Evolutionary conservation across 2,797 vertebrate genomes (phyloP), one percentile per base, ranked within the genome.

Genomic region (Mallotus villosus): DNA sequence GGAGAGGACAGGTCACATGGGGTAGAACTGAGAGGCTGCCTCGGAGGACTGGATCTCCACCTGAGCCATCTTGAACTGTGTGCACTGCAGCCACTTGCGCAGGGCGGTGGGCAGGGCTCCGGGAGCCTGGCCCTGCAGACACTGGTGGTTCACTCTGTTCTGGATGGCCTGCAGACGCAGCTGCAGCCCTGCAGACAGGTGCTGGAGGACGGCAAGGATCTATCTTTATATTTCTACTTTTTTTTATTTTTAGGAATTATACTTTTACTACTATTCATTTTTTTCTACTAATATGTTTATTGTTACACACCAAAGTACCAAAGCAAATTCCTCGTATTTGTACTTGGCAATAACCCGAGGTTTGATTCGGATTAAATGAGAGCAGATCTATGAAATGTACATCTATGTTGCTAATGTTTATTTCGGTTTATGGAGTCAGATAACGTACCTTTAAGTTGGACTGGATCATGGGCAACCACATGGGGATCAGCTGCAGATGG

Each of bases 381-480:
- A 41, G 8, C 37, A 41, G 37, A 41, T 41, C 8, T 41, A 41
- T 41, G 37, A 11, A 2, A 34, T 34, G 5, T 34, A 6, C 1
- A 34, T 6, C 34, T 34, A 34, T 34, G 5, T 34, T 34, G 34
- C 34, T 34, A 34, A 34, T 34, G 34, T 34, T 34, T 1, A 6
- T 34, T n/a, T 64, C 14, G 53, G 49, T 34, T 55, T 73, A 2
- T 22, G 68, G 46, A 14, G 51, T 53, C 16, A n/a, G 51, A 53
- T n/a, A 53, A n/a, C 88, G 93, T 92, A 99, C 98, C 92, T 99
- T 99, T 62, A 97, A 88, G 81, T 99, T 99, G 41, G 97, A 97
- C 81, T 99, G 97, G 90, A 99, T 99, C 97, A 99, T 99, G 63
- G 98, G 98, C 75, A 99, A 87, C 98, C 97, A 99, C 98, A 99